Percentiles rank a stretch among this genome's conserved stretches.
phyloP scores from a whole-genome alignment of 2,797 vertebrate genomes.

The Lateolabrax maculatus region DNA sequence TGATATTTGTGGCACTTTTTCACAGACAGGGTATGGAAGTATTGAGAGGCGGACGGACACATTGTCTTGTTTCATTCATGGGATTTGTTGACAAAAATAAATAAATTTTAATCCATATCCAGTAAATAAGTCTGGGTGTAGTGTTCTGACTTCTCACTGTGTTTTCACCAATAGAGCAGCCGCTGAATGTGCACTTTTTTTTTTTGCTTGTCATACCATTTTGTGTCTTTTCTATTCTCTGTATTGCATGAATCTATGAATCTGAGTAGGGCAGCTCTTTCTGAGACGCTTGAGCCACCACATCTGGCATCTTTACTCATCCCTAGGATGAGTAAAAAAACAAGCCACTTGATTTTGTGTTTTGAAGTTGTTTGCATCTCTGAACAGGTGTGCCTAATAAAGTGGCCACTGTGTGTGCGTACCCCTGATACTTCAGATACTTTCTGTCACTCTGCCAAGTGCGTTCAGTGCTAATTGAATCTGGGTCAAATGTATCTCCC shows the following conservation, averaged over 20 bases:
- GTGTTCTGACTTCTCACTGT: slow-evolving; percentile 20
- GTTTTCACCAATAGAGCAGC: slow-evolving; percentile 13
- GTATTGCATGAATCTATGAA: slow-evolving; percentile 7
- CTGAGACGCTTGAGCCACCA: neutral
- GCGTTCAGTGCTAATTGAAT: slow-evolving; percentile 51
- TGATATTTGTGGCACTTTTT: too few species aligned
- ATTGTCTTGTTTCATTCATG: neutral
- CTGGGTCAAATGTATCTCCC: slow-evolving; percentile 54
- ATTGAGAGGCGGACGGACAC: neutral
- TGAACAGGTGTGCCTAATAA: slow-evolving; percentile 22
- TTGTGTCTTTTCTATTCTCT: neutral
- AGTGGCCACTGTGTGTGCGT: slow-evolving; percentile 1
- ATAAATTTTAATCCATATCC: neutral
- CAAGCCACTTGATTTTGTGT: neutral
- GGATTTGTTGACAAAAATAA: neutral
- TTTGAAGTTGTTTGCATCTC: slow-evolving; percentile 9
- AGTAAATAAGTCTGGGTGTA: neutral
- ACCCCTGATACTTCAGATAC: slow-evolving; percentile 8
- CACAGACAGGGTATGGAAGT: too few species aligned
- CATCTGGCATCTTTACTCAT: neutral
- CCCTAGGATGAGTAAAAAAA: neutral
- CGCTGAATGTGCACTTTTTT: slow-evolving; percentile 15
- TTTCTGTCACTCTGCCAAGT: neutral
- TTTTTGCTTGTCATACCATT: neutral
- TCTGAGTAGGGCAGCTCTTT: neutral